A percentile compares a stretch with the other conserved stretches of the same genome.
Conservation (phyloP, 1,140 invertebrate genomes). For the Elymnias hypermnestra region DNA sequence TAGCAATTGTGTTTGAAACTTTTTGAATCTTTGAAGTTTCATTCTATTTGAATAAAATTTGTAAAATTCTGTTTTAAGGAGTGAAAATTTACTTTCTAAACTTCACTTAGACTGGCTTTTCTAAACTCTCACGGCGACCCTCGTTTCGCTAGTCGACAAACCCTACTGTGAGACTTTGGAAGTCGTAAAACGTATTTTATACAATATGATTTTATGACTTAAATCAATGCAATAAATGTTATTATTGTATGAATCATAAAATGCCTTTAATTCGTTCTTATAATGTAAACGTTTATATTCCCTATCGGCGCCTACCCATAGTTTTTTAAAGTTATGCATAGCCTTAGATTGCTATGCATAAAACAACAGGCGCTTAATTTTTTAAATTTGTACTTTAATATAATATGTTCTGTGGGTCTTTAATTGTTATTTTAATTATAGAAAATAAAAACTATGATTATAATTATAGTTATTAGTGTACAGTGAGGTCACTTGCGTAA, state of each 20-base stretch:
- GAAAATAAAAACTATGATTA: too few species aligned
- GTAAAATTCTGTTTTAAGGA: constrained; percentile 6
- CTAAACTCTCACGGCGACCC: constrained; percentile 8
- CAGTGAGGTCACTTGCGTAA: too few species aligned
- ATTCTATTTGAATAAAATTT: constrained; percentile 7
- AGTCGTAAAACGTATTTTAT: not conserved
- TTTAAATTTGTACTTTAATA: too few species aligned
- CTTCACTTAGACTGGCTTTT: constrained; percentile 11
- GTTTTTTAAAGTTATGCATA: too few species aligned
- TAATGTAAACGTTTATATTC: constrained; percentile 5
- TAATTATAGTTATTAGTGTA: too few species aligned
- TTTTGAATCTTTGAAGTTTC: not conserved
- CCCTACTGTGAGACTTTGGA: not conserved
- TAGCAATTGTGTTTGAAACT: constrained; percentile 4
- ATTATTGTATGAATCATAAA: not conserved
- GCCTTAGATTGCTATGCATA: too few species aligned
- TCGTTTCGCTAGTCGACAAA: constrained; percentile 4
- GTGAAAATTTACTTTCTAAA: constrained; percentile 11
- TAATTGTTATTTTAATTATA: too few species aligned
- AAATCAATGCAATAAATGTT: not conserved
- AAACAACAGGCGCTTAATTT: too few species aligned
- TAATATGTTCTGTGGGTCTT: too few species aligned
- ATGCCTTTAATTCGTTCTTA: not conserved
- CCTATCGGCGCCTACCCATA: constrained; percentile 25
- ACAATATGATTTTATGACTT: not conserved